Percentiles rank a stretch among this genome's conserved stretches.
Evolutionary conservation across 2,888 invertebrate species (phyloP).

Genomic region (Palloptera scutellata): DNA sequence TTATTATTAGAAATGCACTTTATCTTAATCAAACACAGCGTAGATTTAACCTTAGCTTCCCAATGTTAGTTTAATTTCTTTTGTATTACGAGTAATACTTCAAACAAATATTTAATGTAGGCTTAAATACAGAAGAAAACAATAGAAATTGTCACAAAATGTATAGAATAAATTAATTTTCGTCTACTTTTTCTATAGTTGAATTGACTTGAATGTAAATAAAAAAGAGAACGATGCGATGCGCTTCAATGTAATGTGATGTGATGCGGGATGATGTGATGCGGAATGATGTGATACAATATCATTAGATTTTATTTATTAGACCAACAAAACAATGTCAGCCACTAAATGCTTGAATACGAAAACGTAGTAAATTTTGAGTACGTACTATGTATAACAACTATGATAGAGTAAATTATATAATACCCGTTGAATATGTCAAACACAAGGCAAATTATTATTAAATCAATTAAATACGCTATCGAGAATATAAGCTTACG

Average conservation of each 20-base stretch:
- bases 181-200: no score
- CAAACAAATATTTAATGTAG: no score
- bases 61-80: no score
- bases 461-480: slow-evolving; percentile 33
- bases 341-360: background rate
- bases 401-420: background rate
- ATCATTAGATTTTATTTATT: background rate
- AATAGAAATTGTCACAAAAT: no score
- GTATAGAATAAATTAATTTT: no score
- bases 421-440: slow-evolving; percentile 3
- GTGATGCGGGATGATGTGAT: no score
- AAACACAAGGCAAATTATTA: slow-evolving; percentile 33
- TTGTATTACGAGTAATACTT: background rate
- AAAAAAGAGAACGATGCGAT: no score
- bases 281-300: no score
- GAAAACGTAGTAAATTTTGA: background rate
- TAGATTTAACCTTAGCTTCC: background rate
- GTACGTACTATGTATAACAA: no score
- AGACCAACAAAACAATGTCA: slow-evolving; percentile 3
- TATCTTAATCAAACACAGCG: background rate
- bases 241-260: no score
- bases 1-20: background rate
- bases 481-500: background rate
- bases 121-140: no score
- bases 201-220: no score